Percentiles rank a stretch among this genome's conserved stretches.
Conservation (phyloP, 2,113 vertebrate species). For the Cacatua alba region DNA sequence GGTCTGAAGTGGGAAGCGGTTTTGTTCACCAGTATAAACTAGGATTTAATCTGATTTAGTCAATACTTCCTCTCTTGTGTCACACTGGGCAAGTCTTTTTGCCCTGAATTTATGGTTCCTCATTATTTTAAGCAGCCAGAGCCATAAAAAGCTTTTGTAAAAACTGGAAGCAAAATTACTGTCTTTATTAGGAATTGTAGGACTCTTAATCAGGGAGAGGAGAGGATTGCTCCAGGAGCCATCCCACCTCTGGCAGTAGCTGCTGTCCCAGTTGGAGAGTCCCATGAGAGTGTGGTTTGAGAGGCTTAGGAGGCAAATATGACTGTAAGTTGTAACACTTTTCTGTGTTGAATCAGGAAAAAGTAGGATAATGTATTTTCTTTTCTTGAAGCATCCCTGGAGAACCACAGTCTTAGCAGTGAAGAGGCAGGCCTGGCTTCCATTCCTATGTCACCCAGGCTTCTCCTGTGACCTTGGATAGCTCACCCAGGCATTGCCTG, state of each 20-base stretch:
- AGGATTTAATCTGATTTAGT: neutral
- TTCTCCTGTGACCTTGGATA: neutral
- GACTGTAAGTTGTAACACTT: neutral
- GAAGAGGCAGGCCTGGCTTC: neutral
- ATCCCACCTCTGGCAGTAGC: neutral
- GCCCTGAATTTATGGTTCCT: constrained; percentile 49
- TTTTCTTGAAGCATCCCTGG: neutral
- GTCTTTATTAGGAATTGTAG: constrained; percentile 16
- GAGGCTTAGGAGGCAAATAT: neutral
- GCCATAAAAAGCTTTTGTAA: constrained; percentile 61
- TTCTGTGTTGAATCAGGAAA: neutral
- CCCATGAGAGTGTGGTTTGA: neutral
- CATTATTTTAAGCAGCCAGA: constrained; percentile 59
- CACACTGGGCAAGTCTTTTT: neutral
- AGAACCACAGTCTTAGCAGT: neutral
- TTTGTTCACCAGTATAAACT: neutral
- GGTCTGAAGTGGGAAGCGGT: neutral
- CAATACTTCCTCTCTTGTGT: neutral
- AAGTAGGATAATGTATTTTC: neutral
- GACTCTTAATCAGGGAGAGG: neutral
- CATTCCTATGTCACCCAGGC: neutral
- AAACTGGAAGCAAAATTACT: constrained; percentile 40
- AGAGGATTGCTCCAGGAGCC: neutral
- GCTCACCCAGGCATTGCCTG: neutral
- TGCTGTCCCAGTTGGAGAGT: constrained; percentile 11